Percentiles rank a stretch among this genome's conserved stretches.
These are phyloP conservation scores for Bradypodion ventrale DNA, from an alignment of 2,797 vertebrate genomes.

Conservation along the genomic window DNA sequence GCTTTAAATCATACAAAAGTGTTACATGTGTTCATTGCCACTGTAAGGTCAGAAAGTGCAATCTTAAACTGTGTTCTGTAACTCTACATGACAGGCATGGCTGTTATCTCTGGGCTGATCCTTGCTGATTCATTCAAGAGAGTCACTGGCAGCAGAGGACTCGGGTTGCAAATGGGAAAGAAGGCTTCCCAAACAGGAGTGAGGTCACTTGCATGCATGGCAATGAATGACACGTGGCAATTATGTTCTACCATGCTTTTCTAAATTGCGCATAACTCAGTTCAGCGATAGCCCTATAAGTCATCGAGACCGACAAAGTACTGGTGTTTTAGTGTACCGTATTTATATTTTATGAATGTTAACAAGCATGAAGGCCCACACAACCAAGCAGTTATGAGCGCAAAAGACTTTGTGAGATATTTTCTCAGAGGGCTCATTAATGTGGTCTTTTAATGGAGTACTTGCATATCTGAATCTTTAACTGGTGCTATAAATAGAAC, in stretches of 20 bases:
- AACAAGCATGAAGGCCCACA: conserved; percentile 63
- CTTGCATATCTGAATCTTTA: conserved; percentile 67
- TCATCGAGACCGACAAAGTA: conserved; percentile 22
- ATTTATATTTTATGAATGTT: conserved; percentile 69
- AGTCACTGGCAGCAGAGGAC: background rate
- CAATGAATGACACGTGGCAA: background rate
- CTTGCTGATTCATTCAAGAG: conserved; percentile 12
- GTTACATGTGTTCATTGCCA: conserved; percentile 40
- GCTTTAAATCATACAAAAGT: conserved; percentile 9
- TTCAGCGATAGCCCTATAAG: background rate
- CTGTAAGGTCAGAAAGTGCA: background rate
- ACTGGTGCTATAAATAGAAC: conserved; percentile 70
- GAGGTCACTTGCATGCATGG: fast-evolving
- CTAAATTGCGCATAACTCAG: fast-evolving
- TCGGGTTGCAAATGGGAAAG: fast-evolving
- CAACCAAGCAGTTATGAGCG: conserved; percentile 69
- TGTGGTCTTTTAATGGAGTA: conserved; percentile 70
- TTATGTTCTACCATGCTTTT: fast-evolving
- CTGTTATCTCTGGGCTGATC: conserved; percentile 9
- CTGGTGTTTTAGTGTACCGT: conserved; percentile 39
- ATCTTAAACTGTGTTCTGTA: conserved; percentile 27
- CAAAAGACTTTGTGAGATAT: conserved; percentile 72
- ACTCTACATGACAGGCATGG: conserved; percentile 38
- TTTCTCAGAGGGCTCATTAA: conserved; percentile 73
- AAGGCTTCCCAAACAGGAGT: background rate